phyloP scores from a whole-genome alignment of 2,797 vertebrate species.

The Aulostomus chinensis region DNA sequence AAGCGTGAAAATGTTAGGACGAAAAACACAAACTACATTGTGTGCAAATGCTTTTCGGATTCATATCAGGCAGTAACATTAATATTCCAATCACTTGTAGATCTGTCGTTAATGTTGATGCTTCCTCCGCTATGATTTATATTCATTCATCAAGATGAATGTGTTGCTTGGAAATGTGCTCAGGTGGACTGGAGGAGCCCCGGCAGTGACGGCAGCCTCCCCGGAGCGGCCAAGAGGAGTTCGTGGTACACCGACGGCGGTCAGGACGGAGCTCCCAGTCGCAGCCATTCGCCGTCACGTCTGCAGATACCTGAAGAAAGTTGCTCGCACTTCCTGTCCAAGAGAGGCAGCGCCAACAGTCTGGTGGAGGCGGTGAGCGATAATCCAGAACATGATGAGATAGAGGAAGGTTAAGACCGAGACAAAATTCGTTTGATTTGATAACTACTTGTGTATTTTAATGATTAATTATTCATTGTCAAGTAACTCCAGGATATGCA shows the following conservation, averaged over 20 bases:
- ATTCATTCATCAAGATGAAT: background rate
- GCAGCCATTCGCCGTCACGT: constrained; percentile 85
- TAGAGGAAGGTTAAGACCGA: too few relatives aligned
- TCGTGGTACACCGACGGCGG: constrained; percentile 91
- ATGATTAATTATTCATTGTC: too few relatives aligned
- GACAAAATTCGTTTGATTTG: too few relatives aligned
- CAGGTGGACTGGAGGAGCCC: constrained; percentile 89
- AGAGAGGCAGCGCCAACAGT: constrained; percentile 93
- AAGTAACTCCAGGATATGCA: too few relatives aligned
- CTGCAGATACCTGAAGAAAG: constrained; percentile 86
- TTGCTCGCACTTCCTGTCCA: constrained; percentile 84
- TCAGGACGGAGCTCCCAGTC: constrained; percentile 75
- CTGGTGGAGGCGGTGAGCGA: constrained; percentile 93
- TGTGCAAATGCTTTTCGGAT: too few relatives aligned
- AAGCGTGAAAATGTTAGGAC: too few relatives aligned
- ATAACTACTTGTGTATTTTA: too few relatives aligned
- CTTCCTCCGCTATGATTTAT: too few relatives aligned
- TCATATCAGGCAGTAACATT: too few relatives aligned
- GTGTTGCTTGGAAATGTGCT: background rate
- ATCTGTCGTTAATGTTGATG: background rate
- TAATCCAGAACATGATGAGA: too few relatives aligned
- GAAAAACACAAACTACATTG: too few relatives aligned
- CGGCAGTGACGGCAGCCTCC: constrained; percentile 86
- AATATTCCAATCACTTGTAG: too few relatives aligned
- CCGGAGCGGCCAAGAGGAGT: constrained; percentile 86